Percentiles rank a stretch among this genome's conserved stretches.
Evolutionary conservation across 2,113 vertebrate genomes (phyloP).

Genomic region (Pteruthius melanotis): DNA sequence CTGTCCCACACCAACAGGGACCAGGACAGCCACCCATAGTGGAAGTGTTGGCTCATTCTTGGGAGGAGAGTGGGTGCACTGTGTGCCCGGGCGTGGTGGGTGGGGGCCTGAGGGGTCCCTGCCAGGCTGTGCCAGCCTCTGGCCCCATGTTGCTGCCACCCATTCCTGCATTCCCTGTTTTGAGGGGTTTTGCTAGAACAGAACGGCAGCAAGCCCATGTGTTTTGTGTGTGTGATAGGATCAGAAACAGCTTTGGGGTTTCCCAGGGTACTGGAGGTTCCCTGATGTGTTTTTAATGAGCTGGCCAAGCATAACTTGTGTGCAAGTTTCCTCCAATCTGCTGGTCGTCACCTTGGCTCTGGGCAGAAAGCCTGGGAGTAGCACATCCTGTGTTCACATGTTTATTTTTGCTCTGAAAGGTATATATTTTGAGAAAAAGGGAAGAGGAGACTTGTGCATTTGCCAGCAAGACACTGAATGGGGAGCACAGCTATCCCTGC

Average conservation of each 20-base stretch:
- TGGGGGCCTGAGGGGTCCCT: background rate
- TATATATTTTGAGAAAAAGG: background rate
- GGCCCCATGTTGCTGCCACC: background rate
- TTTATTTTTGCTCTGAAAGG: background rate
- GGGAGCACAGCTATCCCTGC: accelerated
- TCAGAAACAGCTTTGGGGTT: background rate
- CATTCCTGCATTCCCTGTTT: accelerated
- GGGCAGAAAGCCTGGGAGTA: background rate
- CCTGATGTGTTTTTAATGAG: background rate
- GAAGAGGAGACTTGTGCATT: background rate
- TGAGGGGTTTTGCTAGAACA: background rate
- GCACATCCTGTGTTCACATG: background rate
- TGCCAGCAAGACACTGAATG: background rate
- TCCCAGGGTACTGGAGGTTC: background rate
- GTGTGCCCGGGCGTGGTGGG: accelerated
- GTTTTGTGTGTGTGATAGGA: background rate
- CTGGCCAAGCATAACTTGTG: background rate
- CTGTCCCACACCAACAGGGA: accelerated
- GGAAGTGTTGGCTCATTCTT: accelerated
- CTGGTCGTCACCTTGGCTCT: background rate
- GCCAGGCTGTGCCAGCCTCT: background rate
- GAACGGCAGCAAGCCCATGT: accelerated
- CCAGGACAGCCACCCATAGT: accelerated
- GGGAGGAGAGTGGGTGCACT: accelerated
- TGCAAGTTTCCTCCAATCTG: background rate